A percentile compares a stretch with the other conserved stretches of the same genome.
Conservation (phyloP, 35 echinoderm and acorn worm species). For the Acanthaster planci region DNA sequence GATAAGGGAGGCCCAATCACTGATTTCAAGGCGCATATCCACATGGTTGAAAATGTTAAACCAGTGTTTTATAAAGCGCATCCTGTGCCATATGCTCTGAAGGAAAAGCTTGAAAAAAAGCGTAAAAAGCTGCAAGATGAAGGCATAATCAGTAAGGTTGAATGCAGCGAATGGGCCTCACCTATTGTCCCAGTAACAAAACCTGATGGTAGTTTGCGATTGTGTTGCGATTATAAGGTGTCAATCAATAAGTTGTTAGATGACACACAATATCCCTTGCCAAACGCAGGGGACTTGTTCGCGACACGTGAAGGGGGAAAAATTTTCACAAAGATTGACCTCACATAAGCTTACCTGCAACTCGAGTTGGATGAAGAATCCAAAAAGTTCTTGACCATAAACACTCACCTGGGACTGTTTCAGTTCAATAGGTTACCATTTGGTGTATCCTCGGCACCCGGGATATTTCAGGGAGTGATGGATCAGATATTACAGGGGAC, state of each 20-base stretch:
- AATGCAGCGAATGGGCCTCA: constrained; percentile 25
- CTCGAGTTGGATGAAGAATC: constrained; percentile 46
- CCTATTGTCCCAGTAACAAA: constrained; percentile 67
- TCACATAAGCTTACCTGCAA: constrained; percentile 51
- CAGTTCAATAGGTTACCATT: constrained; percentile 45
- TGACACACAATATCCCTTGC: constrained; percentile 46
- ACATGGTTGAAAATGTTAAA: constrained; percentile 37
- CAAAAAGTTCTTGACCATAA: constrained; percentile 38
- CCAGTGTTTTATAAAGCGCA: constrained; percentile 60
- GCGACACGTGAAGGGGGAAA: constrained; percentile 27
- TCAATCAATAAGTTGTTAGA: constrained; percentile 47
- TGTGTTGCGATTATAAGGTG: constrained; percentile 74
- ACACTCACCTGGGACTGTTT: constrained; percentile 58
- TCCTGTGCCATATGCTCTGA: constrained; percentile 62
- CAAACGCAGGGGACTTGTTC: constrained; percentile 45
- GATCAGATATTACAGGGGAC: constrained; percentile 42
- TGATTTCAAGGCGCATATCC: constrained; percentile 48
- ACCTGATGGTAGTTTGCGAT: constrained; percentile 30
- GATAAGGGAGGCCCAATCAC: too few species aligned
- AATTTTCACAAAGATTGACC: constrained; percentile 49
- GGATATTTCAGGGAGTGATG: constrained; percentile 46
- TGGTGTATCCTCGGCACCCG: constrained; percentile 44
- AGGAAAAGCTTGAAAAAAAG: constrained; percentile 58
- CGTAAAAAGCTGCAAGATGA: too few species aligned
- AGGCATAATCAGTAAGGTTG: too few species aligned